Evolutionary conservation across 23 tunicate species (phyloP).

Genomic region (Halocynthia roretzi): DNA sequence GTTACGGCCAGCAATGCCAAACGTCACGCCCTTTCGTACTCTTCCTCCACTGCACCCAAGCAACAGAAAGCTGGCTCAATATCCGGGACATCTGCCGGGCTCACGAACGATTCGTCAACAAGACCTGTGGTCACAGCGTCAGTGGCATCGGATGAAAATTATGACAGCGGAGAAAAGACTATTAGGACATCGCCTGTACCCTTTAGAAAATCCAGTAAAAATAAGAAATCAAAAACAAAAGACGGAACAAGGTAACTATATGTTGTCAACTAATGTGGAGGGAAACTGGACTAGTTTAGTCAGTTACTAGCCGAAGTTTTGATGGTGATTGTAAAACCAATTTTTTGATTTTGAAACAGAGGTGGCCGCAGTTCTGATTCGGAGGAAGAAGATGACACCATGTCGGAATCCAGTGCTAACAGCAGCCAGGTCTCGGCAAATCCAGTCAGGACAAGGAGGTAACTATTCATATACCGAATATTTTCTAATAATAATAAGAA

Average conservation of each 20-base stretch:
- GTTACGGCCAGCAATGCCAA: constrained; percentile 61
- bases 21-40: constrained; percentile 87
- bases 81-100: constrained; percentile 1
- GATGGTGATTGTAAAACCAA: no score
- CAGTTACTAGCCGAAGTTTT: no score
- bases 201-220: constrained; percentile 34
- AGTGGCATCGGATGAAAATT: background rate
- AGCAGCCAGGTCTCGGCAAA: no score
- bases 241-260: no score
- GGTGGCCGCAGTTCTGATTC: no score
- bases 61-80: constrained; percentile 32
- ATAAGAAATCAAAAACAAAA: background rate
- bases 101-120: background rate
- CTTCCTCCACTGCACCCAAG: constrained; percentile 66
- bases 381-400: no score
- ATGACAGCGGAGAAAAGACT: constrained; percentile 40
- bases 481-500: no score
- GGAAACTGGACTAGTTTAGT: no score
- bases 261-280: background rate
- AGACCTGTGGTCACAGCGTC: constrained; percentile 9
- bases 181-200: constrained; percentile 68
- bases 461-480: no score
- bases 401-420: no score
- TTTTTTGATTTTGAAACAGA: no score
- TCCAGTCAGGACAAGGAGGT: no score